Base-by-base conservation (phyloP, 2,113 vertebrate genomes). In the Calonectris borealis region DNA sequence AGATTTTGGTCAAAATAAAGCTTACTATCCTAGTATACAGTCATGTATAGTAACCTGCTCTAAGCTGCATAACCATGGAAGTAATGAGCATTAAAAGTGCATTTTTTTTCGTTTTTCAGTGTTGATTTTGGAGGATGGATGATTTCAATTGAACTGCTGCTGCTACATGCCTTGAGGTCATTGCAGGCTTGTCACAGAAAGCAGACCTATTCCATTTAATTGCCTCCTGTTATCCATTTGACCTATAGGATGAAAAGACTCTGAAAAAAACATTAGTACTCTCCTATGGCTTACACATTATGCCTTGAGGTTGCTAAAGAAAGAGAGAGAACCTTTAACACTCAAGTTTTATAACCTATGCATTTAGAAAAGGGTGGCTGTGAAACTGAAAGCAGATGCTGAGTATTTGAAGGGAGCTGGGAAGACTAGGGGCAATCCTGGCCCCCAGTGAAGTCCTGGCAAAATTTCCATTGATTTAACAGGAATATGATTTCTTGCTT, bases 221-320 rank as follows among this genome's bases (percentile, higher is more conserved):
- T 27, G 17, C 42, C 32, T 94, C 64, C 77, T 71, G 55, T 81
- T 78, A 78, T 44, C 34, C n/a, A 62, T 51, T 94, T 88, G 57
- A 93, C 71, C 78, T 90, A 78, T 72, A 6, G 11, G 44, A 93
- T 92, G n/a, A 94, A 96, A 92, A 95, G 42, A 72, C 73, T 89
- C 65, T 87, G 70, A 94, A 95, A 72, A 71, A 94, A 85, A 90
- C 83, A 70, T 66, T 54, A 42, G 44, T 71, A 34, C 34, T 81
- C 89, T 92, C 44, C 52, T 76, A n/a, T 24, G 52, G 55, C 42
- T 97, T 93, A 79, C 38, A 60, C 25, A 54, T 46, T 75, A 77
- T 51, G 75, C 40, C 85, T 61, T 68, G 54, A 89, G 24, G 40
- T 93, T 84, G 58, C 48, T 89, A 73, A 69, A 90, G 81, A 82